Percentiles rank a stretch among this genome's conserved stretches.
These are phyloP conservation scores for Cynocephalus volans DNA, from an alignment of 2,113 vertebrate species.

Conservation along the genomic window DNA sequence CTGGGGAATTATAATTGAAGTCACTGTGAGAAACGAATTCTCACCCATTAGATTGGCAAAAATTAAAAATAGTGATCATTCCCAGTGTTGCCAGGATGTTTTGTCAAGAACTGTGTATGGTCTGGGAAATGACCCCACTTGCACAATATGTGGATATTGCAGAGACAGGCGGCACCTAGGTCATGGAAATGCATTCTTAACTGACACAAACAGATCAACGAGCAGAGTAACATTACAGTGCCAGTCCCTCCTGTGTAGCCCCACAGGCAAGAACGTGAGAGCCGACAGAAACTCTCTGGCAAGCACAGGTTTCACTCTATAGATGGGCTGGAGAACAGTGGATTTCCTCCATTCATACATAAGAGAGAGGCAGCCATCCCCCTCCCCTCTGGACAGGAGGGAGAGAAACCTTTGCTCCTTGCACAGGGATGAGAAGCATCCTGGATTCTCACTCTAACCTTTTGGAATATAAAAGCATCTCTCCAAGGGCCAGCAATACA, in stretches of 20 bases:
- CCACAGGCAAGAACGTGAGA: background rate
- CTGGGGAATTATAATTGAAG: background rate
- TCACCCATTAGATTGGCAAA: background rate
- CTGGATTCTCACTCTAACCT: background rate
- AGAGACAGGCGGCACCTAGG: background rate
- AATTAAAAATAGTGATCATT: background rate
- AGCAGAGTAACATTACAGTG: background rate
- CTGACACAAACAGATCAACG: background rate
- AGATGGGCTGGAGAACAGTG: background rate
- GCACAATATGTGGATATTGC: background rate
- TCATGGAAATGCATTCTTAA: background rate
- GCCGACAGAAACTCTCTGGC: background rate
- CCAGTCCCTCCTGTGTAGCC: no score
- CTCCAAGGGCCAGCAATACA: background rate
- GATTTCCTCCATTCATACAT: background rate
- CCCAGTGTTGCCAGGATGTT: background rate
- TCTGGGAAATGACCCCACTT: background rate
- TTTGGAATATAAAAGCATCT: constrained; percentile 40
- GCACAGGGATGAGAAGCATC: background rate
- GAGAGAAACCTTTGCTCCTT: background rate
- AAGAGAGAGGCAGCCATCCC: background rate
- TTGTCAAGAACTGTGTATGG: background rate
- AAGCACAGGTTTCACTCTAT: background rate
- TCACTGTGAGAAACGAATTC: background rate
- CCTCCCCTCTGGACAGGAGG: background rate